phyloP scores from a whole-genome alignment of 92 coral and sea anemone genomes.

The Siderastrea radians region DNA sequence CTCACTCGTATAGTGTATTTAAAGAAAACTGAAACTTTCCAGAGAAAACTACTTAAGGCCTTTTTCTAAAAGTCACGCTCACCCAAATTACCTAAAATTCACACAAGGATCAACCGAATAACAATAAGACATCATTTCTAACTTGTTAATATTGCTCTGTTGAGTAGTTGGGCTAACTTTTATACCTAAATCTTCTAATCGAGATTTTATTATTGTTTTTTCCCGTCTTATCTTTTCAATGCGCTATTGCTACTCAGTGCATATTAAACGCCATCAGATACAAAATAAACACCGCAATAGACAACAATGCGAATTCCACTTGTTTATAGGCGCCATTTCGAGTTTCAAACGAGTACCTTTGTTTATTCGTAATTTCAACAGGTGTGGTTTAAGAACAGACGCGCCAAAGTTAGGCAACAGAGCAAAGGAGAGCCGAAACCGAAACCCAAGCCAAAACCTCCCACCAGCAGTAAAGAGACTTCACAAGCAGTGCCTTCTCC shows the following conservation, averaged over 20 bases:
- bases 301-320: slow-evolving; percentile 43
- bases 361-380: slow-evolving; percentile 44
- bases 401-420: slow-evolving; percentile 96
- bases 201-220: slow-evolving; percentile 40
- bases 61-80: slow-evolving; percentile 23
- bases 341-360: slow-evolving; percentile 18
- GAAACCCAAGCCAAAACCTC: slow-evolving; percentile 90
- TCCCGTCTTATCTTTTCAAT: slow-evolving; percentile 41
- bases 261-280: slow-evolving; percentile 37
- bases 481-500: slow-evolving; percentile 86
- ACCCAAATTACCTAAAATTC: not conserved
- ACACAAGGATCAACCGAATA: not conserved
- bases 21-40: slow-evolving; percentile 45
- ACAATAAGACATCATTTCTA: not conserved
- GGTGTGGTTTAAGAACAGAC: slow-evolving; percentile 99
- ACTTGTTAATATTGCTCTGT: slow-evolving; percentile 4
- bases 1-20: slow-evolving; percentile 34
- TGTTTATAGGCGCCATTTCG: slow-evolving; percentile 41
- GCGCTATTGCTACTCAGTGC: slow-evolving; percentile 39
- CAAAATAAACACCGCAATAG: slow-evolving; percentile 43
- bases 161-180: slow-evolving; percentile 17
- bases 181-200: slow-evolving; percentile 44
- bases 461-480: slow-evolving; percentile 84
- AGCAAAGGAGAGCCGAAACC: slow-evolving; percentile 93
- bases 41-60: slow-evolving; percentile 55